These are phyloP conservation scores for Hippoglossus hippoglossus DNA, from an alignment of 2,797 vertebrate species.

Conservation along the genomic window DNA sequence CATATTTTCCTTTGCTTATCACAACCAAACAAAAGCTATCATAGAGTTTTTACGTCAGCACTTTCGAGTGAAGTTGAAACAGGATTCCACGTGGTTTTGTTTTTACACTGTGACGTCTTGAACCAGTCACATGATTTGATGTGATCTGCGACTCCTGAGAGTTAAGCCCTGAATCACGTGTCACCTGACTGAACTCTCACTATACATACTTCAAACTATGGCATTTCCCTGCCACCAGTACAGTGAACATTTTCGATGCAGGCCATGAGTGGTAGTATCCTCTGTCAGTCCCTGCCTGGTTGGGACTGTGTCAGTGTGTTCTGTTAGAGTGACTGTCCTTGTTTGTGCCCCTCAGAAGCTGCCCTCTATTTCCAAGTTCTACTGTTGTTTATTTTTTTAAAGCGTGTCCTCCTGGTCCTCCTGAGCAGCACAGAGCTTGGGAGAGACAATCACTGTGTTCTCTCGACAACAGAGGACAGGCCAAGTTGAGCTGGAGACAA, in stretches of 20 bases:
- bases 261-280: not conserved
- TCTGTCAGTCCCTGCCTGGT: conserved; percentile 4
- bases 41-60: too few relatives aligned
- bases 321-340: conserved; percentile 48
- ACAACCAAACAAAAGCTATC: too few relatives aligned
- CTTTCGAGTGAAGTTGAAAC: too few relatives aligned
- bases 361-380: conserved; percentile 62
- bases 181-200: not conserved
- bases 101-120: too few relatives aligned
- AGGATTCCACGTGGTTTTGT: too few relatives aligned
- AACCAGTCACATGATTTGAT: too few relatives aligned
- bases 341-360: conserved; percentile 48
- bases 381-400: conserved; percentile 19
- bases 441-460: conserved; percentile 30
- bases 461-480: conserved; percentile 47
- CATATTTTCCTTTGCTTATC: too few relatives aligned
- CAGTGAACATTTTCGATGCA: too few relatives aligned
- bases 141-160: too few relatives aligned
- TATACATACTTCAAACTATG: too few relatives aligned
- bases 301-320: conserved; percentile 26
- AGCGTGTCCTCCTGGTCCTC: conserved; percentile 41
- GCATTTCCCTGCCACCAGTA: too few relatives aligned
- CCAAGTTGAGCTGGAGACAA: conserved; percentile 58
- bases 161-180: not conserved
- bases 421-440: conserved; percentile 38